These are phyloP conservation scores for Todus mexicanus DNA, from an alignment of 2,797 vertebrate genomes.

Conservation along the genomic window DNA sequence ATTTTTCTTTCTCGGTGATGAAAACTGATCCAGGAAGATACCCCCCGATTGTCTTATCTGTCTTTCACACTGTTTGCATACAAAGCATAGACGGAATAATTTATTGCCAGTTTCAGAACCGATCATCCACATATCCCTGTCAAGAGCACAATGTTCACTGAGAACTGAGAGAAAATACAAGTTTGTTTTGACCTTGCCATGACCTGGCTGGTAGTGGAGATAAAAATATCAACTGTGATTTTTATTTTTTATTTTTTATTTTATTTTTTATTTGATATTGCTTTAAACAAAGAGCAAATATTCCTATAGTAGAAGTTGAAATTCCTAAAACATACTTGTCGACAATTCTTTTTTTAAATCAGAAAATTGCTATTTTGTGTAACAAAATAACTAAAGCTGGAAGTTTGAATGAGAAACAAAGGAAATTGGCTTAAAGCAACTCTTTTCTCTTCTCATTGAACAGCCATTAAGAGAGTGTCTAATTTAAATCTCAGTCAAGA, in stretches of 20 bases:
- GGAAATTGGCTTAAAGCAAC: background rate
- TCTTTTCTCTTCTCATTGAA: background rate
- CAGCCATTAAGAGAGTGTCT: background rate
- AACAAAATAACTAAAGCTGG: background rate
- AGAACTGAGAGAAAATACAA: background rate
- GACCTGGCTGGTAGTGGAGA: background rate
- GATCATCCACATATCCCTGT: background rate
- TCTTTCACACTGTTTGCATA: background rate
- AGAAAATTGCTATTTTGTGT: background rate
- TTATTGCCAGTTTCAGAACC: background rate
- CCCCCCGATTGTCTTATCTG: background rate
- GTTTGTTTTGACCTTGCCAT: background rate
- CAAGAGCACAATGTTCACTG: background rate
- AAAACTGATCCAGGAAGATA: background rate
- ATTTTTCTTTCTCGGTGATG: background rate
- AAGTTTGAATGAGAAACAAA: background rate
- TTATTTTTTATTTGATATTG: background rate
- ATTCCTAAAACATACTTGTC: background rate
- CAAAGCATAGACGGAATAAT: background rate
- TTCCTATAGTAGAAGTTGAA: background rate
- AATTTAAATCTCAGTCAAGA: background rate
- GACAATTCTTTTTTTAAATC: background rate
- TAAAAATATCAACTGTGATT: background rate
- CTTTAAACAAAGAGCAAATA: background rate
- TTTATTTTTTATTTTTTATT: background rate